These are phyloP conservation scores for Oreohelix idahoensis DNA, from an alignment of 1,140 invertebrate species.

Conservation along the genomic window DNA sequence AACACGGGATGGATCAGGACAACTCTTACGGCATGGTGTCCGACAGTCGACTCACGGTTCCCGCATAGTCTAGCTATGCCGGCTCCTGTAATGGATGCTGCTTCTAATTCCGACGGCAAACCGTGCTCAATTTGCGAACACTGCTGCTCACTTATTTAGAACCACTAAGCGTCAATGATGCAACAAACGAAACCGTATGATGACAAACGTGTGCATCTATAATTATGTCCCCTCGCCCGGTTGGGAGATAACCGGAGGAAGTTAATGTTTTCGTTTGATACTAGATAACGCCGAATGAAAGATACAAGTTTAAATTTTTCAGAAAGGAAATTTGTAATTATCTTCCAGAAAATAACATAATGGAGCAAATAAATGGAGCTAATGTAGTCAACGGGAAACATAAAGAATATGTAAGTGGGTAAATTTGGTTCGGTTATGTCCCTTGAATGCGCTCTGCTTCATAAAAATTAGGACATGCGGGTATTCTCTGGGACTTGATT, in stretches of 20 bases:
- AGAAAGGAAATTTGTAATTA: slow-evolving; percentile 7
- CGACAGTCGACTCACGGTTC: neutral
- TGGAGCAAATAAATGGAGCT: neutral
- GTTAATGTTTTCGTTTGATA: neutral
- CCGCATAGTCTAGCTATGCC: neutral
- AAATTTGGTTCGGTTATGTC: neutral
- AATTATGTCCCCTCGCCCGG: neutral
- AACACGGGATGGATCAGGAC: neutral
- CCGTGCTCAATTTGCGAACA: neutral
- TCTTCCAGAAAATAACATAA: slow-evolving; percentile 8
- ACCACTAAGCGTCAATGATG: neutral
- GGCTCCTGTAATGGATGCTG: neutral
- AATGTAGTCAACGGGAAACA: neutral
- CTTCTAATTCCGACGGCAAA: too few species aligned
- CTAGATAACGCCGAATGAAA: neutral
- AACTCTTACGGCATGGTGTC: neutral
- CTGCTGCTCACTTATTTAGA: neutral
- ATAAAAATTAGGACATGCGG: neutral
- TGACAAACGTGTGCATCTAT: neutral
- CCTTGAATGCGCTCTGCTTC: neutral
- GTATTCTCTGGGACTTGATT: too few species aligned
- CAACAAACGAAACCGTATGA: neutral
- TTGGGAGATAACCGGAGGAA: neutral
- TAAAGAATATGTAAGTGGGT: neutral
- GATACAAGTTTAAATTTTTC: slow-evolving; percentile 1